Base-by-base conservation (phyloP, 2,888 invertebrate species). In the Augochlorella aurata region DNA sequence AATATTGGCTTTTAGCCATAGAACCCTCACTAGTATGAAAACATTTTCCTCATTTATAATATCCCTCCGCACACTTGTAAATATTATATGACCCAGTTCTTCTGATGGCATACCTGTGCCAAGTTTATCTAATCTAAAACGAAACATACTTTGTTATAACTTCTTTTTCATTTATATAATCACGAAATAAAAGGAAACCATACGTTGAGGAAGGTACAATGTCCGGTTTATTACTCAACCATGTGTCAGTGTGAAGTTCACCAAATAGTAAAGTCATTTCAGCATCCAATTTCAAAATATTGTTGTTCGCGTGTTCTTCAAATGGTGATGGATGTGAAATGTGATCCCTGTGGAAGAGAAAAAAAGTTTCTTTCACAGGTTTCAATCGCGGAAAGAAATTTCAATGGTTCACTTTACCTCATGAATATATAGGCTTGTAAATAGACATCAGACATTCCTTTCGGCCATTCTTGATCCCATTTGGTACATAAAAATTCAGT, bases 401-500 rank as follows among this genome's bases (percentile, higher is more conserved):
- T 9, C 52, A 14, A 29, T 73, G 50, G 18, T 38, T 63, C 65
- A 61, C 67, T 45, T 94, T 92, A 94, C 82, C 93, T 94, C 80
- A 95, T 95, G 84, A 94, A 95, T 86, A 94, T 94, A 88, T 96
- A 96, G 9, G 95, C 94, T 91, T 95, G 94, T 80, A 96, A 93
- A 92, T 95, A 97, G 67, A 95, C 90, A 18, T 94, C 93, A 0
- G 94, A 90, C 49, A 97, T 93, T 67, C 94, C 94, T 79, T 94
- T 93, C 0, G 97, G 96, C 97, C 97, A 97, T 82, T 95, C 95
- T 12, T 94, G 90, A 87, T 94, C 94, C 96, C 96, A 97, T 87
- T 96, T 95, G 9, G 93, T 93, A 12, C 95, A 94, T 73, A 97
- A 92, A 85, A 94, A 94, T 88, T 94, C 93, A 0, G 96, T 94